phyloP scores from a whole-genome alignment of 2,797 vertebrate genomes.

The Alosa sapidissima region DNA sequence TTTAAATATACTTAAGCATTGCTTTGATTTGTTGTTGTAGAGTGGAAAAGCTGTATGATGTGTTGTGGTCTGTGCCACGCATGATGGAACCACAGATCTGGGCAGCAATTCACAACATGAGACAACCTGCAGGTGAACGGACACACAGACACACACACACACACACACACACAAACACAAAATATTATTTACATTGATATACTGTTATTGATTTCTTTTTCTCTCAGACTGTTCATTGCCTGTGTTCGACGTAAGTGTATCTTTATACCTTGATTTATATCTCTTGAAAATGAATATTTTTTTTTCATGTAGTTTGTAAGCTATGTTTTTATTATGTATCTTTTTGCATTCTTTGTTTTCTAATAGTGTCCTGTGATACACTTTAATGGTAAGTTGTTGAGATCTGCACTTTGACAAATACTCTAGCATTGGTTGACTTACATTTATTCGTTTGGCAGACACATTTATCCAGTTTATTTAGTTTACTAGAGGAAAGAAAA shows the following conservation, averaged over 20 bases:
- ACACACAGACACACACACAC: neutral
- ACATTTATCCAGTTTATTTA: neutral
- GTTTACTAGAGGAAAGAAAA: neutral
- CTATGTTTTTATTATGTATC: neutral
- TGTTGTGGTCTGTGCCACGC: constrained; percentile 28
- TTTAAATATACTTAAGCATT: neutral
- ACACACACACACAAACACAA: neutral
- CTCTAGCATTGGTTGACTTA: too few species aligned
- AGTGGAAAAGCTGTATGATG: constrained; percentile 22
- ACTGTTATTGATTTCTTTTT: neutral
- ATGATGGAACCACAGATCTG: constrained; percentile 25
- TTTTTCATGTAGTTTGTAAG: too few species aligned
- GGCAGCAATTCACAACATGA: neutral
- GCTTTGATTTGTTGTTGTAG: constrained; percentile 24
- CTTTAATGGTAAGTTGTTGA: neutral
- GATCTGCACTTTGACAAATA: too few species aligned
- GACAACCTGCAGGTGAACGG: constrained; percentile 25
- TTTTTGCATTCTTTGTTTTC: neutral
- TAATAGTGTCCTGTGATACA: neutral
- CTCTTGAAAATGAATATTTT: too few species aligned
- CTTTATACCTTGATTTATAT: neutral
- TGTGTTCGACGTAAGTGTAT: neutral
- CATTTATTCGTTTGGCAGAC: too few species aligned
- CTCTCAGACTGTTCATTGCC: constrained; percentile 32
- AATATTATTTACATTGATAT: neutral